A percentile compares a stretch with the other conserved stretches of the same genome.
phyloP scores from a whole-genome alignment of 2,797 vertebrate genomes.

The Gastrophryne carolinensis region DNA sequence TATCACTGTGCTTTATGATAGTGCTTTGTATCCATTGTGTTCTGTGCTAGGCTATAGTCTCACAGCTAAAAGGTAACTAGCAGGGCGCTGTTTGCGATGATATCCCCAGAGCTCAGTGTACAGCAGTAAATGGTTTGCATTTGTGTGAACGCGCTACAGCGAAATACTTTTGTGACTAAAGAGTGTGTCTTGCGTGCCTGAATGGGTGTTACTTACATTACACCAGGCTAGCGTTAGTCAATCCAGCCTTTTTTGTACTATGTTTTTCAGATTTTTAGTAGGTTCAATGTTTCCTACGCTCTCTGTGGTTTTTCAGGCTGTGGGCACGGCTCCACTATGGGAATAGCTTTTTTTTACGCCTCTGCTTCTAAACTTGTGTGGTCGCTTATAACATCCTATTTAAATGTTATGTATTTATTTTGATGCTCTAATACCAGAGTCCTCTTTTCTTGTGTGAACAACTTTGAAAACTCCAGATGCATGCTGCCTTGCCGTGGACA shows the following conservation, averaged over 20 bases:
- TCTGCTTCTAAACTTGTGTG: constrained; percentile 30
- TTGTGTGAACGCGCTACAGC: background rate
- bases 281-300: background rate
- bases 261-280: background rate
- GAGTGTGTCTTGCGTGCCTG: no score
- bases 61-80: no score
- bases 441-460: constrained; percentile 33
- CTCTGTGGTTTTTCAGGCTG: background rate
- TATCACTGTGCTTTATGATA: no score
- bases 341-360: constrained; percentile 6
- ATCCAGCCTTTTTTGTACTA: background rate
- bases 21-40: no score
- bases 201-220: no score
- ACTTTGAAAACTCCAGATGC: constrained; percentile 36
- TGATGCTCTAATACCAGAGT: constrained; percentile 38
- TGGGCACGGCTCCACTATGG: background rate
- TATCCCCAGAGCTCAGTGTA: no score
- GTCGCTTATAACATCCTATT: constrained; percentile 33
- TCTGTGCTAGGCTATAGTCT: no score
- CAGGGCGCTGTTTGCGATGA: no score
- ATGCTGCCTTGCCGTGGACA: constrained; percentile 23
- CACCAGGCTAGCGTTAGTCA: background rate
- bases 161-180: background rate
- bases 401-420: constrained; percentile 45
- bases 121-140: background rate